Conservation (phyloP, 1,140 invertebrate species). For the Eubasilissa regina region DNA sequence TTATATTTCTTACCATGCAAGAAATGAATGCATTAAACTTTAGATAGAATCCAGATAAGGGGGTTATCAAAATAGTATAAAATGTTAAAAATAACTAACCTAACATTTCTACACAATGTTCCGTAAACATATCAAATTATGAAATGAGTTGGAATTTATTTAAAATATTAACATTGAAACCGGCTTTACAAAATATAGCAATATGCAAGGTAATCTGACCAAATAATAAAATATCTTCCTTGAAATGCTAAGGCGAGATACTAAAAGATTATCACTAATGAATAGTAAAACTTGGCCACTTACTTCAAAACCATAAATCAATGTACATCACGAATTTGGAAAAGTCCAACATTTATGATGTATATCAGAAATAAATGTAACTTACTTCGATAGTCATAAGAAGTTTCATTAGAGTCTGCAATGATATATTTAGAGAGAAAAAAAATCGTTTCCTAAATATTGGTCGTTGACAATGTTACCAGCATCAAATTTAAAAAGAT, state of each 20-base stretch:
- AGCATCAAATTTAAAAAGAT: conserved; percentile 27
- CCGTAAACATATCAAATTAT: background rate
- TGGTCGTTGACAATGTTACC: conserved; percentile 37
- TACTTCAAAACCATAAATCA: too few species aligned
- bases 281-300: background rate
- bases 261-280: conserved; percentile 2
- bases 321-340: too few species aligned
- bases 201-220: background rate
- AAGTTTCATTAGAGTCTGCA: conserved; percentile 20
- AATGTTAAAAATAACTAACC: conserved; percentile 9
- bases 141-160: background rate
- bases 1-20: conserved; percentile 22
- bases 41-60: too few species aligned
- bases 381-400: conserved; percentile 38
- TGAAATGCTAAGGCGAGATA: background rate
- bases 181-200: background rate
- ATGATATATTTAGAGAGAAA: background rate
- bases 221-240: conserved; percentile 7
- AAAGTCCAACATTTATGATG: background rate
- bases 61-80: background rate
- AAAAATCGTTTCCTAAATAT: conserved; percentile 5
- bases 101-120: background rate
- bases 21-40: background rate
- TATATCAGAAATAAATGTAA: background rate
- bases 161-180: background rate